Conservation (phyloP, 1,140 invertebrate species). For the Cyclina sinensis region DNA sequence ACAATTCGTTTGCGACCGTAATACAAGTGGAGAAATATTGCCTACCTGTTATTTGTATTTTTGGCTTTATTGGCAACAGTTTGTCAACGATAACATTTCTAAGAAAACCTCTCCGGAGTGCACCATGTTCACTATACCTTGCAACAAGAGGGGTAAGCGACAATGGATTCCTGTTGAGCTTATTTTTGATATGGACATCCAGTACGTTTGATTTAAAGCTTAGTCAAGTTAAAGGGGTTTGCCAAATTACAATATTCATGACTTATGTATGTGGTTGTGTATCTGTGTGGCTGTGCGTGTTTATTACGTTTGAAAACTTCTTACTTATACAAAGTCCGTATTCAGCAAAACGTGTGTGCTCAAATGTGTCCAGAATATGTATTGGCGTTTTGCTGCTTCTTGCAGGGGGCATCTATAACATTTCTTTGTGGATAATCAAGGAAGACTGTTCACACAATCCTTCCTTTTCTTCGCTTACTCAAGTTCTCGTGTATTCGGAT, state of each 20-base stretch:
- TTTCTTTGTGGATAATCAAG: constrained; percentile 38
- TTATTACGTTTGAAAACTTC: constrained; percentile 61
- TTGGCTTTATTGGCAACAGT: constrained; percentile 43
- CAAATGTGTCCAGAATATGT: constrained; percentile 11
- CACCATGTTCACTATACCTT: constrained; percentile 54
- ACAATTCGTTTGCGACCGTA: neutral
- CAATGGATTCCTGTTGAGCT: constrained; percentile 45
- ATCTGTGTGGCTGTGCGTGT: constrained; percentile 59
- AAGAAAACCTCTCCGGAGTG: constrained; percentile 12
- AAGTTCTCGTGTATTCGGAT: constrained; percentile 49
- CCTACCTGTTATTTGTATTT: constrained; percentile 49
- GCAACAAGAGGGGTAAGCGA: constrained; percentile 48
- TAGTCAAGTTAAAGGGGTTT: constrained; percentile 57
- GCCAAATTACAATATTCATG: constrained; percentile 47
- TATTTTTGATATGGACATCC: constrained; percentile 47
- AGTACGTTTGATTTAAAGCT: constrained; percentile 52
- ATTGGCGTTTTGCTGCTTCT: constrained; percentile 1
- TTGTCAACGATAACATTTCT: constrained; percentile 58
- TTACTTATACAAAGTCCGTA: constrained; percentile 35
- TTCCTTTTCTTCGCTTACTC: constrained; percentile 3
- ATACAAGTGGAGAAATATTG: constrained; percentile 49
- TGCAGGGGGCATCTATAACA: constrained; percentile 24
- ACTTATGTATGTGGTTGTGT: constrained; percentile 60
- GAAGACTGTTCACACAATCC: constrained; percentile 40
- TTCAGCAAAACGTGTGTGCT: constrained; percentile 15